A percentile compares a stretch with the other conserved stretches of the same genome.
Evolutionary conservation across 2,888 invertebrate species (phyloP).

Genomic region (Limnephilus lunatus): DNA sequence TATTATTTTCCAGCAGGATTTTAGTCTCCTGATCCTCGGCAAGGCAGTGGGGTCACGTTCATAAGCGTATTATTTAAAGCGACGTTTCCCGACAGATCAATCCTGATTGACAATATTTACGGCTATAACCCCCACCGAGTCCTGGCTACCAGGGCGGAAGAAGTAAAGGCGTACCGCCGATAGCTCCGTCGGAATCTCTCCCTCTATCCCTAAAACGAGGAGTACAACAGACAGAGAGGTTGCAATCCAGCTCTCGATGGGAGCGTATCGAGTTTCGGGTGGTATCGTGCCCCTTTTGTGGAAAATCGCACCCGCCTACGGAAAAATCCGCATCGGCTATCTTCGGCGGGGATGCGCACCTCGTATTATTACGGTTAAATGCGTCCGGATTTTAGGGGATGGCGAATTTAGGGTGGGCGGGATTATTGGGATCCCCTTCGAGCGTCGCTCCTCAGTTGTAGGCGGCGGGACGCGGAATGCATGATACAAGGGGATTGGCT

Average conservation of each 20-base stretch:
- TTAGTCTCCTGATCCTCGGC: not conserved
- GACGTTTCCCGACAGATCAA: not conserved
- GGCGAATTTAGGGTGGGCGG: slow-evolving; percentile 39
- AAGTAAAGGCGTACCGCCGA: too few species aligned
- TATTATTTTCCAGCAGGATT: too few species aligned
- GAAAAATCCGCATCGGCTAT: slow-evolving; percentile 53
- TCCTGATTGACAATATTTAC: slow-evolving; percentile 33
- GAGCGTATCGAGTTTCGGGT: not conserved
- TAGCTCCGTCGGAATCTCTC: too few species aligned
- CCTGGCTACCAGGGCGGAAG: too few species aligned
- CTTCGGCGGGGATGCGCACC: slow-evolving; percentile 50
- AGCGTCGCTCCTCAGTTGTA: not conserved
- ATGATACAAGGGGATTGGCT: not conserved
- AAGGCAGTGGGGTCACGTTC: not conserved
- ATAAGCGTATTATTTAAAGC: slow-evolving; percentile 16
- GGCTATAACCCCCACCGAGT: not conserved
- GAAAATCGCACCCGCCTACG: slow-evolving; percentile 40
- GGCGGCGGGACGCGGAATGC: slow-evolving; percentile 11
- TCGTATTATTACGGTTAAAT: slow-evolving; percentile 52
- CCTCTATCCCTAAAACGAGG: too few species aligned
- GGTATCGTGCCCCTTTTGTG: not conserved
- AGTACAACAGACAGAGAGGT: too few species aligned
- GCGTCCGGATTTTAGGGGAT: slow-evolving; percentile 33
- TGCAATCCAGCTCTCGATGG: too few species aligned
- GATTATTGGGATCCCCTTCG: slow-evolving; percentile 26